Conservation (phyloP, 2,888 invertebrate species). For the Drosophila affinis region DNA sequence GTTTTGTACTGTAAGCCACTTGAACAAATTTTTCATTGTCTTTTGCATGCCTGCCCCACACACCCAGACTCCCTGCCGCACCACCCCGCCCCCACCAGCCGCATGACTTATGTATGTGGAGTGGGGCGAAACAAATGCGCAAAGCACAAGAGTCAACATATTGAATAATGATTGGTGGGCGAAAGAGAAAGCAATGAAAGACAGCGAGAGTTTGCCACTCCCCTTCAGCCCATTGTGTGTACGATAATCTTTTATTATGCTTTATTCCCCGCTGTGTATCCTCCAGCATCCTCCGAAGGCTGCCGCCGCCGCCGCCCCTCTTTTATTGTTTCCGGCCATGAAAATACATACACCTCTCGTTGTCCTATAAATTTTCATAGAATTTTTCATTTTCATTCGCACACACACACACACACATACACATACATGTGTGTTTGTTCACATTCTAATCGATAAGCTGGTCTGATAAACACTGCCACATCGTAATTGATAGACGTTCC, state of each 20-base stretch:
- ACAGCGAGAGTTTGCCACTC: too few relatives aligned
- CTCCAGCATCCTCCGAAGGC: background rate
- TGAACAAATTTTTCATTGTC: constrained; percentile 73
- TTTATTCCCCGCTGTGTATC: constrained; percentile 1
- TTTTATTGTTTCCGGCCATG: too few relatives aligned
- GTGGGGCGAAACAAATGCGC: constrained; percentile 68
- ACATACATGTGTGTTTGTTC: constrained; percentile 24
- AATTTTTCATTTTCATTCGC: constrained; percentile 54
- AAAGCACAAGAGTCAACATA: constrained; percentile 79
- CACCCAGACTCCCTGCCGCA: background rate
- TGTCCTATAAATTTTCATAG: constrained; percentile 69
- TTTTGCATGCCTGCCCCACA: constrained; percentile 51
- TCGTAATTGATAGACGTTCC: constrained; percentile 69
- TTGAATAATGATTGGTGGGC: constrained; percentile 77
- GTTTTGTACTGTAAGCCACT: constrained; percentile 37
- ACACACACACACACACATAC: constrained; percentile 29
- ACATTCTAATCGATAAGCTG: constrained; percentile 63
- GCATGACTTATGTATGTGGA: constrained; percentile 75
- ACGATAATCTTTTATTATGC: constrained; percentile 5
- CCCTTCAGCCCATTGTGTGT: too few relatives aligned
- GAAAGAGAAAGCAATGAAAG: constrained; percentile 31
- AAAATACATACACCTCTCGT: background rate
- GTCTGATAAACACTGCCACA: constrained; percentile 65
- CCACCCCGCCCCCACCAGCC: constrained; percentile 18
- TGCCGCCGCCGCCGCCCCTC: too few relatives aligned